phyloP scores from a whole-genome alignment of 2,888 invertebrate species.

The Atethmia centrago region DNA sequence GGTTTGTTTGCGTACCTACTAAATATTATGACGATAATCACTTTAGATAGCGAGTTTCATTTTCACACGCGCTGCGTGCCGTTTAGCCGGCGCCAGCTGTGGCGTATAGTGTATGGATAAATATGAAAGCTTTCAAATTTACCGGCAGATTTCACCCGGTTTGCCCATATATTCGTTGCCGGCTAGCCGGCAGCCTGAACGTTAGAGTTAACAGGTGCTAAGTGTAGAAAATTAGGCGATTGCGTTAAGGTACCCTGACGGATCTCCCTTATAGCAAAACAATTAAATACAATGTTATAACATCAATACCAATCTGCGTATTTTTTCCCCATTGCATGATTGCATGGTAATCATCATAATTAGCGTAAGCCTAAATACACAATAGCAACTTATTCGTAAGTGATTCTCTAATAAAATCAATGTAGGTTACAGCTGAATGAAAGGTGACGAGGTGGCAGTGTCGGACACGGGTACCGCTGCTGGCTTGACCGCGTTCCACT shows the following conservation, averaged over 20 bases:
- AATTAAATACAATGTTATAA: neutral
- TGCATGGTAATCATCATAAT: neutral
- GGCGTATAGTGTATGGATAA: neutral
- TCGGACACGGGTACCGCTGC: slow-evolving; percentile 82
- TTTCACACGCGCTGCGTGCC: neutral
- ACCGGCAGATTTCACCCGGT: neutral
- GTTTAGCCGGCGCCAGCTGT: neutral
- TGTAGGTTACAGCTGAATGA: slow-evolving; percentile 66
- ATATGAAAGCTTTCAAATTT: neutral
- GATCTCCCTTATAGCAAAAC: neutral
- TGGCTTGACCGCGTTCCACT: slow-evolving; percentile 89
- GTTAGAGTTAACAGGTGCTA: neutral
- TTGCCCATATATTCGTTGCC: neutral
- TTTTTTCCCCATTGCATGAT: neutral
- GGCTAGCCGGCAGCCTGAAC: neutral
- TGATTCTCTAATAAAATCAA: slow-evolving; percentile 31
- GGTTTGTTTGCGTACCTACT: neutral
- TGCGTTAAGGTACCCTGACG: neutral
- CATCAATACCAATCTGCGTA: neutral
- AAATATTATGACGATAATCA: neutral
- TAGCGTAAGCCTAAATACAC: neutral
- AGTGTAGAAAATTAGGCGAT: neutral
- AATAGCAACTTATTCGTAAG: neutral
- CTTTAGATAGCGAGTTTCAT: neutral
- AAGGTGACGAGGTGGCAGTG: slow-evolving; percentile 77